Conservation (phyloP, 64 coral and sea anemone genomes). For the Montipora cactus region DNA sequence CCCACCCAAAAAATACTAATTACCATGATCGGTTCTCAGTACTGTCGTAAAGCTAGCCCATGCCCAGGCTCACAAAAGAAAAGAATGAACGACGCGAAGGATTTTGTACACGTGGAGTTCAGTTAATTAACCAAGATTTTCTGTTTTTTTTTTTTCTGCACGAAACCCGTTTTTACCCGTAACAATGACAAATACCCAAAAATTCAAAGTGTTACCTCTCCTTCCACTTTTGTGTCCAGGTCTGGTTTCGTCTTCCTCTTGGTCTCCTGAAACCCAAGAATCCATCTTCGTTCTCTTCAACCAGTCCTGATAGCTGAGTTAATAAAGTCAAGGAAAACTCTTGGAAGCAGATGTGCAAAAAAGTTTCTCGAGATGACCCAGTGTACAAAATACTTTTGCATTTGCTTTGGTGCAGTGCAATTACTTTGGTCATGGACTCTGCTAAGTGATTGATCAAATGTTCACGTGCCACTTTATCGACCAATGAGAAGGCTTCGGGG, state of each 20-base stretch:
- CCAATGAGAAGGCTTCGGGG: not conserved
- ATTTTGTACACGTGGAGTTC: too few species aligned
- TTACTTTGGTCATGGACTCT: too few species aligned
- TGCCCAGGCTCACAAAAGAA: too few species aligned
- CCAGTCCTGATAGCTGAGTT: constrained; percentile 91
- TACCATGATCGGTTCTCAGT: too few species aligned
- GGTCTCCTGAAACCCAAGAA: constrained; percentile 38
- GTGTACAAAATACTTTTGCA: too few species aligned
- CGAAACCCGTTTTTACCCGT: not conserved
- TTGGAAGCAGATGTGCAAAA: not conserved
- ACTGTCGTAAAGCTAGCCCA: too few species aligned
- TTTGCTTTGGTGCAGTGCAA: too few species aligned
- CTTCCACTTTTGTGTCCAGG: not conserved
- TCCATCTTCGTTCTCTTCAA: constrained; percentile 74
- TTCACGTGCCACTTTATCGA: too few species aligned
- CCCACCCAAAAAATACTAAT: too few species aligned
- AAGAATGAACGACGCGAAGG: too few species aligned
- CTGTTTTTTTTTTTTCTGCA: not conserved
- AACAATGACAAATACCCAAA: not conserved
- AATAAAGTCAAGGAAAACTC: not conserved
- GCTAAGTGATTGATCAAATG: too few species aligned
- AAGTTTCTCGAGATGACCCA: too few species aligned
- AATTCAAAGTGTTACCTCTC: constrained; percentile 35
- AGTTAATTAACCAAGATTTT: not conserved
- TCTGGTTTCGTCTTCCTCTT: constrained; percentile 20